Percentiles rank a stretch among this genome's conserved stretches.
Conservation (phyloP, 2,797 vertebrate species). For the Loris lydekkerianus region DNA sequence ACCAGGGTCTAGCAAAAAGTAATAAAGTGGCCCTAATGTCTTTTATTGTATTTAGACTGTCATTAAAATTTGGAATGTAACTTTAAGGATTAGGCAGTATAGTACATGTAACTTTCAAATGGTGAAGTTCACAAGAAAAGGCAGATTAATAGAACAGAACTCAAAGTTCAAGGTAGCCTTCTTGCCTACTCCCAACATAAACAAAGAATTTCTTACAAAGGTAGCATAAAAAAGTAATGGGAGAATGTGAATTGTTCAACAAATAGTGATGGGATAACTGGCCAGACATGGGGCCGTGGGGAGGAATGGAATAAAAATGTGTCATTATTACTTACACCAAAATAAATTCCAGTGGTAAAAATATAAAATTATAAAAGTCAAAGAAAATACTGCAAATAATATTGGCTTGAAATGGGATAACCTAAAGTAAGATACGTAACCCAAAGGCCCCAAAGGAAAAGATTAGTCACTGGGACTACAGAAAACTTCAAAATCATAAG, state of each 20-base stretch:
- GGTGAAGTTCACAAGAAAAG: slow-evolving; percentile 70
- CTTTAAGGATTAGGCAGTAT: background rate
- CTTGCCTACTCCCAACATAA: background rate
- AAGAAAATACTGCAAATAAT: background rate
- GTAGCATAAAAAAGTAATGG: slow-evolving; percentile 70
- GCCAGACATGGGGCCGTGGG: background rate
- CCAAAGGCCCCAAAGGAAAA: background rate
- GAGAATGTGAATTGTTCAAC: slow-evolving; percentile 73
- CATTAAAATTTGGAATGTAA: slow-evolving; percentile 80
- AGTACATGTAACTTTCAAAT: slow-evolving; percentile 43
- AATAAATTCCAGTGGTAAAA: background rate
- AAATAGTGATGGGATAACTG: slow-evolving; percentile 47
- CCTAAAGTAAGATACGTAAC: background rate
- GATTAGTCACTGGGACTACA: background rate
- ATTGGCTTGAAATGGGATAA: background rate
- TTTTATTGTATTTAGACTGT: slow-evolving; percentile 80
- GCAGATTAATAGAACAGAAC: background rate
- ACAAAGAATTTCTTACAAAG: background rate
- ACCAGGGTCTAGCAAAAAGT: slow-evolving; percentile 71
- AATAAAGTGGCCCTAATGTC: slow-evolving; percentile 75
- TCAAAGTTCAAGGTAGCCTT: background rate
- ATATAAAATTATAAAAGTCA: slow-evolving; percentile 4
- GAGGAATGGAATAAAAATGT: background rate
- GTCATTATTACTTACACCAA: background rate
- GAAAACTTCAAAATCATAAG: slow-evolving; percentile 33